A percentile compares a stretch with the other conserved stretches of the same genome.
Conservation (phyloP, 2,888 invertebrate genomes). For the Lordiphosa fenestrarum region DNA sequence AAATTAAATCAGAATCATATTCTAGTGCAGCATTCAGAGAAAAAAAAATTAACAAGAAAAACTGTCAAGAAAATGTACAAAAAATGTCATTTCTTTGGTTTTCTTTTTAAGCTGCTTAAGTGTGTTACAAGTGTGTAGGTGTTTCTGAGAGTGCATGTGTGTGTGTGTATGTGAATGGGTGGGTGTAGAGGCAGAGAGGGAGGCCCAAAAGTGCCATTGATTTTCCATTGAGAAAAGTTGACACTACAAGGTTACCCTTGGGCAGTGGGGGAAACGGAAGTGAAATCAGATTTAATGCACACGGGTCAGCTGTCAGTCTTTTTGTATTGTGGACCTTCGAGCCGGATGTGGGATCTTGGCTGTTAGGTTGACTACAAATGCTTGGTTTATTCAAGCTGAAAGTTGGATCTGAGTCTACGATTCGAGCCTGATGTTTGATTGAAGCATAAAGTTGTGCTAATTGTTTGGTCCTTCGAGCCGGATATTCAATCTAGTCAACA, state of each 20-base stretch:
- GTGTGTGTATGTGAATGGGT: not conserved
- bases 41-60: constrained; percentile 5
- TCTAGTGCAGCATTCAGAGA: constrained; percentile 23
- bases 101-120: constrained; percentile 27
- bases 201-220: not conserved
- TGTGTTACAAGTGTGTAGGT: constrained; percentile 2
- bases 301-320: not conserved
- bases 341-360: too few species aligned
- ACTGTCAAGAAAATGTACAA: constrained; percentile 4
- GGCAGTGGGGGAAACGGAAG: constrained; percentile 21
- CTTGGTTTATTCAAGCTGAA: too few species aligned
- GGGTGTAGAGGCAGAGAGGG: not conserved
- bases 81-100: constrained; percentile 6
- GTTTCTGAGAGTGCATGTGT: not conserved
- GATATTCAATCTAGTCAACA: too few species aligned
- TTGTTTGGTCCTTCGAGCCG: too few species aligned
- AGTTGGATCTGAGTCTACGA: too few species aligned
- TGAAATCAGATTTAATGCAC: constrained; percentile 19
- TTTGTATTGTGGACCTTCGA: too few species aligned
- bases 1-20: constrained; percentile 4
- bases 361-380: too few species aligned
- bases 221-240: constrained; percentile 1
- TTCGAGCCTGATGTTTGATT: too few species aligned
- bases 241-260: constrained; percentile 10
- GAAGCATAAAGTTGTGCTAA: too few species aligned